Base-by-base conservation (phyloP, 2,797 vertebrate genomes). In the Sorex maritimensis region DNA sequence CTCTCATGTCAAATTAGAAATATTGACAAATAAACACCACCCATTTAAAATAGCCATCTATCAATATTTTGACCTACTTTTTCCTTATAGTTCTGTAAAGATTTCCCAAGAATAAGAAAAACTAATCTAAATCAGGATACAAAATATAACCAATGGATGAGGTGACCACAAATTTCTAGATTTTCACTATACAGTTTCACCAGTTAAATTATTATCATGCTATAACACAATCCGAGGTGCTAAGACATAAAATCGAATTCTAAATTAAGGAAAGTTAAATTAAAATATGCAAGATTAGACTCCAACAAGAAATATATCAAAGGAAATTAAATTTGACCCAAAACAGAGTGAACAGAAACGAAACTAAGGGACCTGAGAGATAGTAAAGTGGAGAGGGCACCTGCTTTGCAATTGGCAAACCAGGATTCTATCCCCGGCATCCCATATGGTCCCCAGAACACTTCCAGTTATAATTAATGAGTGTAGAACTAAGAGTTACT, bases 261-360 rank as follows among this genome's bases (percentile, higher is more conserved):
- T 55, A 61, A 89, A 90, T 82, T 74, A 88, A 88, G 19, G 1
- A 30, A 88, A 77, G 19, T 86, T 83, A 84, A 85, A 80, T 61
- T 68, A 93, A 92, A 94, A 86, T 46, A 90, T n/a, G 49, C 46
- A 58, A 55, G 24, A 61, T 85, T 72, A 67, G 41, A 90, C 30
- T 67, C 24, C 26, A 96, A 85, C 24, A 68, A 91, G 78, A 0
- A 34, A 77, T 9, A 11, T 24, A 24, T 90, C 49, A 83, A 91
- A 82, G 73, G 92, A 82, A 82, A 71, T 65, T 69, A 88, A 91
- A 63, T 52, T 11, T 90, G 10, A 24, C 46, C 34, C 68, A 92
- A 82, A 79, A 46, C 28, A 90, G 61, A 49, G 81, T 55, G 21
- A 69, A 17, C 63, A 61, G 65, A 88, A 75, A 52, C 81, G 68